A percentile compares a stretch with the other conserved stretches of the same genome.
phyloP scores from a whole-genome alignment of 2,888 invertebrate genomes.

The Tiliacea aurago region DNA sequence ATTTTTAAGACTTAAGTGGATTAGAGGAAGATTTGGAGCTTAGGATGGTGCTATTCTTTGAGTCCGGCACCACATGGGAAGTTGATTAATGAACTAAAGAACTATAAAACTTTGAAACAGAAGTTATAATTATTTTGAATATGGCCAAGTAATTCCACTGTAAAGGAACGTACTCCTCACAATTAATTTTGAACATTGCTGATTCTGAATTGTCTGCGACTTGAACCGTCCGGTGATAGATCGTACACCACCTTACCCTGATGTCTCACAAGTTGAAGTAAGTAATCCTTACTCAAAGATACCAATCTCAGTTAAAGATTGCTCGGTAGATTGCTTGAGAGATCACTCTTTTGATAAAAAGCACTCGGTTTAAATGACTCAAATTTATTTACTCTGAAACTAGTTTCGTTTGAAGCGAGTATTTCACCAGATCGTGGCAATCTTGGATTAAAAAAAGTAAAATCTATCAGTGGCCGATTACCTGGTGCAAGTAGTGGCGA shows the following conservation, averaged over 20 bases:
- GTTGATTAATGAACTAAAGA: no score
- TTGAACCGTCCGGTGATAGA: neutral
- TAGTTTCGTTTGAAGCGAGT: slow-evolving; percentile 35
- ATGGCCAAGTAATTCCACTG: neutral
- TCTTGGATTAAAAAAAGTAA: slow-evolving; percentile 25
- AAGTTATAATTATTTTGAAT: neutral
- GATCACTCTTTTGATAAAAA: slow-evolving; percentile 49
- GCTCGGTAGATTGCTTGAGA: slow-evolving; percentile 39
- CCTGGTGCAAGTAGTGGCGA: neutral
- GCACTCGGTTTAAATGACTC: slow-evolving; percentile 41
- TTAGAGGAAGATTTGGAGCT: fast-evolving
- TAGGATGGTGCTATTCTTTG: no score
- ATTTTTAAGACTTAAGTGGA: slow-evolving; percentile 12
- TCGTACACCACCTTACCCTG: neutral
- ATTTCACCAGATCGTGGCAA: slow-evolving; percentile 44
- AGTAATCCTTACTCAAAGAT: slow-evolving; percentile 43
- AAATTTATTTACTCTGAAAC: slow-evolving; percentile 49
- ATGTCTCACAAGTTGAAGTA: slow-evolving; percentile 3
- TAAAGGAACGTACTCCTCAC: neutral
- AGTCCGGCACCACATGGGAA: no score
- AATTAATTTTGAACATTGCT: neutral
- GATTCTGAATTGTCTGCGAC: neutral
- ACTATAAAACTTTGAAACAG: no score
- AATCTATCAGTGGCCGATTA: slow-evolving; percentile 21
- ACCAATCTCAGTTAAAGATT: slow-evolving; percentile 46